Evolutionary conservation across 2,888 invertebrate genomes (phyloP).

Genomic region (Cryptocephalus moraei): DNA sequence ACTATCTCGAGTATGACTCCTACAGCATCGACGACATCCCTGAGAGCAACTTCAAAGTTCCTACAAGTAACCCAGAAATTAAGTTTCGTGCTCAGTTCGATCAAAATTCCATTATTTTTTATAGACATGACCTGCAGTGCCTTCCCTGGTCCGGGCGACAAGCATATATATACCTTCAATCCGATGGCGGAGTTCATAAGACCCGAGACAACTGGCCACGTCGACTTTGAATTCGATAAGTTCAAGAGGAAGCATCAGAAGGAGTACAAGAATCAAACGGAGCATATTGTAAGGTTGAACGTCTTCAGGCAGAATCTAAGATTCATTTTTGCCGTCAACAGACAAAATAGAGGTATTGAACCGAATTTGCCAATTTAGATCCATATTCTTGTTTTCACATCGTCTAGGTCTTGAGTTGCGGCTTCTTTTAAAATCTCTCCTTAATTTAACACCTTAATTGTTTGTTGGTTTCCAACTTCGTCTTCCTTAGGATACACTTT

Average conservation of each 20-base stretch:
- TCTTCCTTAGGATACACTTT: conserved; percentile 53
- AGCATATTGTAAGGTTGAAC: conserved; percentile 61
- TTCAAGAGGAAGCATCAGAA: conserved; percentile 67
- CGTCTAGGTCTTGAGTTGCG: too few relatives aligned
- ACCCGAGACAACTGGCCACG: conserved; percentile 55
- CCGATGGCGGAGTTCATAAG: conserved; percentile 88
- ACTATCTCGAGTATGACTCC: conserved; percentile 70
- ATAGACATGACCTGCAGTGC: conserved; percentile 58
- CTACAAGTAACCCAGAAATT: conserved; percentile 41
- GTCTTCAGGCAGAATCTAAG: conserved; percentile 81
- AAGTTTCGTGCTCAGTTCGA: not conserved
- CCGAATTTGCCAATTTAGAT: too few relatives aligned
- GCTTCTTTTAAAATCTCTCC: too few relatives aligned
- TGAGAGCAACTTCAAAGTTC: conserved; percentile 57
- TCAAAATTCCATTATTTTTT: conserved; percentile 16
- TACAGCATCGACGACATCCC: conserved; percentile 57
- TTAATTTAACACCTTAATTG: not conserved
- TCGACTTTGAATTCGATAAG: conserved; percentile 62
- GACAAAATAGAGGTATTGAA: conserved; percentile 27
- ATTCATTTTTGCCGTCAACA: conserved; percentile 38
- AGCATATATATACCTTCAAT: conserved; percentile 75
- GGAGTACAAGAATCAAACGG: conserved; percentile 51
- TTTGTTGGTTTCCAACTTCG: not conserved
- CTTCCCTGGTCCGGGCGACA: conserved; percentile 80
- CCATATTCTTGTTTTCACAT: too few relatives aligned